Evolutionary conservation across 2,888 invertebrate species (phyloP).

Genomic region (Callyntrura sp.): DNA sequence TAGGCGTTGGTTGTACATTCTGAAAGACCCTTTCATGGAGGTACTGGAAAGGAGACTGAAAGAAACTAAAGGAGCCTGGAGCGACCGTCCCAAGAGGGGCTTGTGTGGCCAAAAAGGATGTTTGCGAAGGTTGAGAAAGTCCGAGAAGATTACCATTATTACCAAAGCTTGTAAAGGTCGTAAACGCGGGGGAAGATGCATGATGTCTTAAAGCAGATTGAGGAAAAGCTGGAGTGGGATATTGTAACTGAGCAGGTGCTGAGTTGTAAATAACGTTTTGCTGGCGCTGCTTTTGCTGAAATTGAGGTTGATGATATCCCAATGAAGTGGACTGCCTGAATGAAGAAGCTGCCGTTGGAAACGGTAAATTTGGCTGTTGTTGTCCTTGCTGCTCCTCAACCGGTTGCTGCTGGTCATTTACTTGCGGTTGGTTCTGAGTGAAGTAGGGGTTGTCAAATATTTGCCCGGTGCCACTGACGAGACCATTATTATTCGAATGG

Average conservation of each 20-base stretch:
- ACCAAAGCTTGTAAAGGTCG: constrained; percentile 37
- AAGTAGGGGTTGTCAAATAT: constrained; percentile 49
- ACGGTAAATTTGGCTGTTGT: not conserved
- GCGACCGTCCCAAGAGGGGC: constrained; percentile 26
- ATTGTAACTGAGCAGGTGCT: constrained; percentile 12
- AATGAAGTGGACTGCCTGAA: constrained; percentile 12
- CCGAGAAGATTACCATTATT: constrained; percentile 5
- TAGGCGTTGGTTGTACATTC: constrained; percentile 15
- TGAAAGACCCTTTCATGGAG: constrained; percentile 40
- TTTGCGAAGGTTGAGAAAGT: not conserved
- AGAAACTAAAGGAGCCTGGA: constrained; percentile 64
- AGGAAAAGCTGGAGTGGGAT: not conserved
- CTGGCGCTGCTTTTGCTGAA: constrained; percentile 49
- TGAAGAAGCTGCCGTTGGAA: not conserved
- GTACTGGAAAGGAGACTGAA: constrained; percentile 65
- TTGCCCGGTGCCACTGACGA: constrained; percentile 19
- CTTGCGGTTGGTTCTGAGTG: constrained; percentile 19
- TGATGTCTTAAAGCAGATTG: not conserved
- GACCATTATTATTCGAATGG: constrained; percentile 39
- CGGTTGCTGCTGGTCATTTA: not conserved
- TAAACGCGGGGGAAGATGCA: constrained; percentile 9
- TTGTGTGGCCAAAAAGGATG: not conserved
- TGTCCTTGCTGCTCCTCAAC: not conserved
- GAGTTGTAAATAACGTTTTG: not conserved
- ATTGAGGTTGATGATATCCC: constrained; percentile 39